A percentile compares a stretch with the other conserved stretches of the same genome.
phyloP scores from a whole-genome alignment of 2,797 vertebrate genomes.

The Poecilia wingei region DNA sequence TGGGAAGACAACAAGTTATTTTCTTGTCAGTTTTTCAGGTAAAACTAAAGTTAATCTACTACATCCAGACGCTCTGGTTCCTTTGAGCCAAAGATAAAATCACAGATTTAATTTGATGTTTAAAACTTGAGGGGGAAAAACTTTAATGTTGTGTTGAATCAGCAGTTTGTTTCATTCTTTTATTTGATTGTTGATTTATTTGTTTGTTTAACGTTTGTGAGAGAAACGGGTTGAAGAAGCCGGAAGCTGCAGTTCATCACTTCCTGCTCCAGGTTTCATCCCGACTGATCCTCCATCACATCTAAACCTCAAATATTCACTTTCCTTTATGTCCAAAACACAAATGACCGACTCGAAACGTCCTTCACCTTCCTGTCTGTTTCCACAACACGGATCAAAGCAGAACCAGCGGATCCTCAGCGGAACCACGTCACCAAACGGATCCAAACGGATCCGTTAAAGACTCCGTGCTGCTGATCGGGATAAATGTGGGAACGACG shows the following conservation, averaged over 20 bases:
- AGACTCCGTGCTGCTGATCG: constrained; percentile 13
- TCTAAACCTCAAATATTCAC: neutral
- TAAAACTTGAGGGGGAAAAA: too few species aligned
- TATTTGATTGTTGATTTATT: too few species aligned
- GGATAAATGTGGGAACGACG: constrained; percentile 9
- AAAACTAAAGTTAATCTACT: neutral
- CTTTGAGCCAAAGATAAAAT: neutral
- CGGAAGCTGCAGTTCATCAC: too few species aligned
- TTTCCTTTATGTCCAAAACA: constrained; percentile 1
- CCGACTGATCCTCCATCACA: neutral
- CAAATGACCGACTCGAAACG: neutral
- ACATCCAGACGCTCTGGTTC: too few species aligned
- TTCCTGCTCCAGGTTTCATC: neutral
- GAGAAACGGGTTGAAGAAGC: too few species aligned
- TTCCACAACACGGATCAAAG: constrained; percentile 41
- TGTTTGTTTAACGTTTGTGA: too few species aligned
- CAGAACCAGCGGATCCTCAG: constrained; percentile 39
- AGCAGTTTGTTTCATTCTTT: too few species aligned
- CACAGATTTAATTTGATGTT: too few species aligned
- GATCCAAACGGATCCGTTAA: constrained; percentile 14
- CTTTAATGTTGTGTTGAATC: too few species aligned
- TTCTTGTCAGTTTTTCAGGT: neutral
- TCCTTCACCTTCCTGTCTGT: constrained; percentile 31
- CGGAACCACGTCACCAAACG: constrained; percentile 33
- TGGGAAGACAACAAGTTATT: neutral